These are phyloP conservation scores for Bubo blakistoni DNA, from an alignment of 2,113 vertebrate genomes.

Conservation along the genomic window DNA sequence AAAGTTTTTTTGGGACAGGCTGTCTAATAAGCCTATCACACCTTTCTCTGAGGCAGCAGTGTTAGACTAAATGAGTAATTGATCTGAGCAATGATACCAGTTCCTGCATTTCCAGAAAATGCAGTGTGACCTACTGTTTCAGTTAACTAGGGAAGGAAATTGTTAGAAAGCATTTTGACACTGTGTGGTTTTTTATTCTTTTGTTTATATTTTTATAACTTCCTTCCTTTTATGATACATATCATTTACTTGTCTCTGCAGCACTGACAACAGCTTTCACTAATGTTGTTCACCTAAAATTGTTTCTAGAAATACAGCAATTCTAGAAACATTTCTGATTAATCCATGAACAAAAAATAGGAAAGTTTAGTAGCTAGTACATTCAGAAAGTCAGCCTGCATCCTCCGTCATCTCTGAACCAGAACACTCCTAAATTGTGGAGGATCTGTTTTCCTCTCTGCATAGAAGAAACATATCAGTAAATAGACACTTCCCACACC, in stretches of 20 bases:
- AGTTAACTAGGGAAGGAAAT: background rate
- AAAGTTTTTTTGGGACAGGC: background rate
- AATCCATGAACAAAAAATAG: background rate
- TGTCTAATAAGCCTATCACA: background rate
- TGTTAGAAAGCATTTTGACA: background rate
- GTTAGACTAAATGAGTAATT: background rate
- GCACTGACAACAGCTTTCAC: background rate
- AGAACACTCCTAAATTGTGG: background rate
- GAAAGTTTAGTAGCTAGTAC: background rate
- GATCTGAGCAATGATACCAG: background rate
- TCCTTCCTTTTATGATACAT: background rate
- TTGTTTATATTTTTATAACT: background rate
- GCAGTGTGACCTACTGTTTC: background rate
- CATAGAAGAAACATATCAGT: rapidly evolving
- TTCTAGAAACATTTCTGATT: background rate
- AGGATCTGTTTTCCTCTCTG: background rate
- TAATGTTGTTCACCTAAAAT: background rate
- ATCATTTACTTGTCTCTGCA: background rate
- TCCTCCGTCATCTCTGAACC: background rate
- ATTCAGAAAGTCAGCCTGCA: background rate
- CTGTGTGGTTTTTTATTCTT: background rate
- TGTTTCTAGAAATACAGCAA: background rate
- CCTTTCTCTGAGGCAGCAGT: background rate
- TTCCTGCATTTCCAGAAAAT: background rate
- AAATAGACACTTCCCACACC: background rate